Evolutionary conservation across 2,113 vertebrate genomes (phyloP).

Genomic region (Cairina moschata): DNA sequence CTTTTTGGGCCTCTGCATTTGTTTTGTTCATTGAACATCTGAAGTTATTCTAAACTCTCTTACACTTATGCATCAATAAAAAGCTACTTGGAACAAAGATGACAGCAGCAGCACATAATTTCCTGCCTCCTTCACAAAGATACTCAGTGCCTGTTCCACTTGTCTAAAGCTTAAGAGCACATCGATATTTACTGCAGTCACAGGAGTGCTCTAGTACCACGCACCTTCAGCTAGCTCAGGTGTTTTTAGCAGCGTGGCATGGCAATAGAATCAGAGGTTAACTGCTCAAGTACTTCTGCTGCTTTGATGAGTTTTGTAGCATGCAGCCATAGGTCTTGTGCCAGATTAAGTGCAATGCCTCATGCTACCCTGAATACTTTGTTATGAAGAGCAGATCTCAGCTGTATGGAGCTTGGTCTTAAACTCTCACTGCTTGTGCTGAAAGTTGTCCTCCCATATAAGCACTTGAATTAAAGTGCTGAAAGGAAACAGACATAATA

Average conservation of each 20-base stretch:
- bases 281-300: not conserved
- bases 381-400: accelerated
- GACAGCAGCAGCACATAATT: accelerated
- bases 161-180: not conserved
- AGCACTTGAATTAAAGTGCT: not conserved
- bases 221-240: not conserved
- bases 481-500: not conserved
- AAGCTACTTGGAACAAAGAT: not conserved
- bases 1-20: not conserved
- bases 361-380: not conserved
- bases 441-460: not conserved
- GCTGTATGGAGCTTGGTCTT: accelerated
- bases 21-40: not conserved
- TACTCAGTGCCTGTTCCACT: not conserved
- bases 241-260: not conserved
- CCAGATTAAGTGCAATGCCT: not conserved
- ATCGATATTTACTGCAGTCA: not conserved
- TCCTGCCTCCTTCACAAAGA: not conserved
- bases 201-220: not conserved
- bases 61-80: no score
- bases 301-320: not conserved
- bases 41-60: not conserved
- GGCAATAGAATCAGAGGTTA: not conserved
- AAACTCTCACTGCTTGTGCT: not conserved
- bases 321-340: not conserved